Evolutionary conservation across 2,888 invertebrate genomes (phyloP).

Genomic region (Nephrotoma appendiculata): DNA sequence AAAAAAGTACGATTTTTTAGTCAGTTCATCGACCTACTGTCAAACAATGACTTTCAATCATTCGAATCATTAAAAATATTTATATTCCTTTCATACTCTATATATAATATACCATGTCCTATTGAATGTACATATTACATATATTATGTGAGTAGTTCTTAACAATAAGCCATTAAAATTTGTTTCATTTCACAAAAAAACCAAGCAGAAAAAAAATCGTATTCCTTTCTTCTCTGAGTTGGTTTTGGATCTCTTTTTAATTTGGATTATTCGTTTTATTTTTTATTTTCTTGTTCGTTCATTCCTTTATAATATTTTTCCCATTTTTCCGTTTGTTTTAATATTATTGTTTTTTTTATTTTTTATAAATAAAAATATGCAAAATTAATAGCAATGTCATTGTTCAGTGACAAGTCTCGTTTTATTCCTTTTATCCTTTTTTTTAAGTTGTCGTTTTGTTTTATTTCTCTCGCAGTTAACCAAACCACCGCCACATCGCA

Average conservation of each 20-base stretch:
- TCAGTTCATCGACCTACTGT: neutral
- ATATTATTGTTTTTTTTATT: neutral
- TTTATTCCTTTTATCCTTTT: neutral
- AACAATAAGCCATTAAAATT: neutral
- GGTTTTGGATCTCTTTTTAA: neutral
- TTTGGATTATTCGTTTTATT: neutral
- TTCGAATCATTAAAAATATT: neutral
- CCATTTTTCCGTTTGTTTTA: neutral
- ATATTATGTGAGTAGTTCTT: neutral
- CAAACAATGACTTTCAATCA: neutral
- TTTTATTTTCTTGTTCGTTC: neutral
- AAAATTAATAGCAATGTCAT: slow-evolving; percentile 3
- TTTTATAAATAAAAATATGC: slow-evolving; percentile 1
- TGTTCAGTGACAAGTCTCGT: neutral
- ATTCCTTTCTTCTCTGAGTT: neutral
- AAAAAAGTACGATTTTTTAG: neutral
- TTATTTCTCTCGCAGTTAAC: neutral
- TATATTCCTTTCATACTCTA: neutral
- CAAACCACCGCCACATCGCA: neutral
- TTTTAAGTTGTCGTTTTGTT: neutral
- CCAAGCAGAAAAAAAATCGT: neutral
- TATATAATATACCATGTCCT: neutral
- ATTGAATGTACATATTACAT: neutral
- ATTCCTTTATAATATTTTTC: neutral
- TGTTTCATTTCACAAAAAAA: neutral